Evolutionary conservation across 35 echinoderm and acorn worm genomes (phyloP), one percentile per base, ranked within the genome.

Genomic region (Diadema setosum): DNA sequence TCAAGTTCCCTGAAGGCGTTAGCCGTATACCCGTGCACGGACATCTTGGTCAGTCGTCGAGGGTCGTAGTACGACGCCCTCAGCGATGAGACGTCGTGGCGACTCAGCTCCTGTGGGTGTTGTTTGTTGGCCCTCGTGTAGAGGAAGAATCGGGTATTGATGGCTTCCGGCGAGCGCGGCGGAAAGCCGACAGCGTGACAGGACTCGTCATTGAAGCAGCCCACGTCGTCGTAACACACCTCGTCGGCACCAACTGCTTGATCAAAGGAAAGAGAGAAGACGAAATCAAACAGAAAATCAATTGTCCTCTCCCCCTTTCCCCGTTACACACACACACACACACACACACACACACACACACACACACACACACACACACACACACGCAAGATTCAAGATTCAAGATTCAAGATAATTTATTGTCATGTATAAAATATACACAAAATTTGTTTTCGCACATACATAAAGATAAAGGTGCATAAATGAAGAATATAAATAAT

Each of bases 141-240:
- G 20, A 94, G 56, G 55, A 86, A 94, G 55, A 94, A 90, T 25
- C 82, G 42, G 18, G 87, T 85, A 35, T 94, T 82, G 59, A 90
- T 89, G 9, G 60, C 43, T 39, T 65, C 92, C 26, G 92, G 92
- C 8, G 60, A 80, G 8, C 82, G 37, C 1, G 92, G 92, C 7
- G 87, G 92, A 48, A 94, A 94, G 27, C 92, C 83, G 55, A 81
- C 84, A 17, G 50, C 82, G 42, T 89, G 89, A 5, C 82, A 81
- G 17, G 81, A 42, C 15, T 64, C 67, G 46, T 85, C 75, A 44
- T 64, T 86, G 40, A 90, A 94, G 64, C 92, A 94, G 5, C 92
- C 92, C 18, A 94, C 63, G 18, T 84, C 92, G 16, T 94, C 92
- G 45, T 86, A 86, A 36, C 81, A 85, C 2, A 85, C 69, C 39